These are phyloP conservation scores for Euzetes globulus DNA, from an alignment of 2,888 invertebrate genomes.

Conservation along the genomic window DNA sequence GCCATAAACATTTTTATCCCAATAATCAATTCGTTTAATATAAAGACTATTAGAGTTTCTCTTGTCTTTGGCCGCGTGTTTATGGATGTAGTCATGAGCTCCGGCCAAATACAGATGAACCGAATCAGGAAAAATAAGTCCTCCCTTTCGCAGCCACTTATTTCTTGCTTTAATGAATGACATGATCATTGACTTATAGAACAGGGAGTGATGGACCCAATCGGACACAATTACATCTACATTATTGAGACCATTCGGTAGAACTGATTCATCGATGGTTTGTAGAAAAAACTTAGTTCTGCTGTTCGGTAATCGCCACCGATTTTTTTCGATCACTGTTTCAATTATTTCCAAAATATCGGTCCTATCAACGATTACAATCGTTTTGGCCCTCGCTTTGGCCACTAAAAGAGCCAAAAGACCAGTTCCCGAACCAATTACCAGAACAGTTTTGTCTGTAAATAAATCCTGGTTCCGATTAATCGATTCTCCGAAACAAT, in stretches of 20 bases:
- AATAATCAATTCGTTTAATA: constrained; percentile 1
- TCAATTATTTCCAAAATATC: not conserved
- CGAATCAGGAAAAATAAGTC: not conserved
- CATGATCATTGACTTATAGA: not conserved
- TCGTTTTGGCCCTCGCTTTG: not conserved
- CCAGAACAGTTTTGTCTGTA: not conserved
- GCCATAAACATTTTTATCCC: not conserved
- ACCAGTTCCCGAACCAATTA: not conserved
- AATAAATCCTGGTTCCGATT: not conserved
- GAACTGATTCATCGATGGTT: not conserved
- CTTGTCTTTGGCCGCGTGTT: not conserved
- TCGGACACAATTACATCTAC: constrained; percentile 24
- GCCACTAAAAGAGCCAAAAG: not conserved
- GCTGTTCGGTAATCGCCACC: not conserved
- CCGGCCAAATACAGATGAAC: not conserved
- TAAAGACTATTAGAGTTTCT: not conserved
- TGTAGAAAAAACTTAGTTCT: not conserved
- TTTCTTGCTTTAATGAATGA: not conserved
- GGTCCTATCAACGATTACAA: not conserved
- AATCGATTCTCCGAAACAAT: not conserved
- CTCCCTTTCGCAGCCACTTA: not conserved
- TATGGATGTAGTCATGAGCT: not conserved
- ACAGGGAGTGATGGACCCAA: constrained; percentile 8
- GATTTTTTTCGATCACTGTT: not conserved
- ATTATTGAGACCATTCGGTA: not conserved